phyloP scores from a whole-genome alignment of 2,797 vertebrate genomes.

The Catostomus latipinnis region DNA sequence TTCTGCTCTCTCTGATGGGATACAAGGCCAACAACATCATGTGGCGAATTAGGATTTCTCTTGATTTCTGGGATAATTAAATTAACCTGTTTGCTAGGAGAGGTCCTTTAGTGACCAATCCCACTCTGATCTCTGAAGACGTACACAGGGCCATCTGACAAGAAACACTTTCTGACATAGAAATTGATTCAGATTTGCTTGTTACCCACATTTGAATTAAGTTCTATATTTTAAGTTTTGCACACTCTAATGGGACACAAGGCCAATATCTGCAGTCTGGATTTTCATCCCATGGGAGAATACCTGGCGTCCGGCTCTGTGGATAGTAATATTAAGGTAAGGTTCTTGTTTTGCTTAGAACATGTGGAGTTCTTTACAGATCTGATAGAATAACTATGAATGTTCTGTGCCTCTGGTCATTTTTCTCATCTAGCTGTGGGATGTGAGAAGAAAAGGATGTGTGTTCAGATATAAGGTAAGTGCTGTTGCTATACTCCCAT shows the following conservation, averaged over 20 bases:
- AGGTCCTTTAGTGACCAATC: conserved; percentile 16
- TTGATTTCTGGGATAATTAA: conserved; percentile 36
- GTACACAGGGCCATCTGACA: conserved; percentile 53
- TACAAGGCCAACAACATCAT: background rate
- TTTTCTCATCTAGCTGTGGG: conserved; percentile 86
- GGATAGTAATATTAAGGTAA: conserved; percentile 96
- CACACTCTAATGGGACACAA: conserved; percentile 92
- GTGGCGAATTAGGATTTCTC: background rate
- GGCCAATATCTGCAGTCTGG: conserved; percentile 91
- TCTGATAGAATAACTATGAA: background rate
- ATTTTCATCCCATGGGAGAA: conserved; percentile 91
- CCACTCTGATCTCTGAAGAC: conserved; percentile 49
- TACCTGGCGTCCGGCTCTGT: conserved; percentile 93
- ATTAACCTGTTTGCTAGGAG: conserved; percentile 40
- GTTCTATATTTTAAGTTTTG: conserved; percentile 77
- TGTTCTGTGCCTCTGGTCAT: background rate
- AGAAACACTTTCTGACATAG: background rate
- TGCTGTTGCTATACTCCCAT: background rate
- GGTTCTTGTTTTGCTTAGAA: background rate
- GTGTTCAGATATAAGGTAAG: conserved; percentile 92
- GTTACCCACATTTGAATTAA: background rate
- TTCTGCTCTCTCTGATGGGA: too few relatives aligned
- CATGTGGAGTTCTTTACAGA: background rate
- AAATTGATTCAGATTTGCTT: background rate
- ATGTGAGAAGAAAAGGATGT: conserved; percentile 92